These are phyloP conservation scores for Betta splendens DNA, from an alignment of 2,797 vertebrate genomes.

Conservation along the genomic window DNA sequence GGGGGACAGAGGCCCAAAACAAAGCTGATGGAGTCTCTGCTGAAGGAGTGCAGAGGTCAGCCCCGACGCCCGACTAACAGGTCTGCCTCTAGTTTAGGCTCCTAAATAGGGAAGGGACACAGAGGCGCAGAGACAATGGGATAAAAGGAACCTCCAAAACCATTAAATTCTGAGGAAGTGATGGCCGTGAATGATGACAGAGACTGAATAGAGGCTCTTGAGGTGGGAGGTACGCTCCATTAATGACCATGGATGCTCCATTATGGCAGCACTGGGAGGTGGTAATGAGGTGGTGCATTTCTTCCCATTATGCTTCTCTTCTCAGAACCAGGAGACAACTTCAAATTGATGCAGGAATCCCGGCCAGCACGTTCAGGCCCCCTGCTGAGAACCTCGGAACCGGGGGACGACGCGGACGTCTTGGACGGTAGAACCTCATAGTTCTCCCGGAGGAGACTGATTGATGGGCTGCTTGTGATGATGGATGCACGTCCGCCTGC, in stretches of 20 bases:
- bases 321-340: constrained; percentile 60
- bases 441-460: constrained; percentile 61
- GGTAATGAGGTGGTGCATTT: constrained; percentile 76
- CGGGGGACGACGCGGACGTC: constrained; percentile 65
- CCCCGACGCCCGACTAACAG: constrained; percentile 77
- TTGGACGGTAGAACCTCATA: constrained; percentile 59
- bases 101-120: constrained; percentile 81
- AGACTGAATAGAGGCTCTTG: constrained; percentile 84
- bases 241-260: constrained; percentile 80
- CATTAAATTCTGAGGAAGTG: constrained; percentile 91
- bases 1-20: constrained; percentile 81
- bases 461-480: constrained; percentile 76
- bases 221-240: constrained; percentile 84
- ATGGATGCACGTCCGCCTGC: constrained; percentile 64
- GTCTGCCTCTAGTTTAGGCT: constrained; percentile 79
- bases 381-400: constrained; percentile 54
- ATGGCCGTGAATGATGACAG: constrained; percentile 86
- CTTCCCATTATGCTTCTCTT: constrained; percentile 72
- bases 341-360: constrained; percentile 70
- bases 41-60: constrained; percentile 79
- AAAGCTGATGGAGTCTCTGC: constrained; percentile 80
- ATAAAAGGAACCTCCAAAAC: constrained; percentile 89
- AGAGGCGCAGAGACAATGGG: constrained; percentile 83
- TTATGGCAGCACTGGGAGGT: constrained; percentile 78
- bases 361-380: constrained; percentile 23